Evolutionary conservation across 2,113 vertebrate genomes (phyloP).

Genomic region (Lagenorhynchus albirostris): DNA sequence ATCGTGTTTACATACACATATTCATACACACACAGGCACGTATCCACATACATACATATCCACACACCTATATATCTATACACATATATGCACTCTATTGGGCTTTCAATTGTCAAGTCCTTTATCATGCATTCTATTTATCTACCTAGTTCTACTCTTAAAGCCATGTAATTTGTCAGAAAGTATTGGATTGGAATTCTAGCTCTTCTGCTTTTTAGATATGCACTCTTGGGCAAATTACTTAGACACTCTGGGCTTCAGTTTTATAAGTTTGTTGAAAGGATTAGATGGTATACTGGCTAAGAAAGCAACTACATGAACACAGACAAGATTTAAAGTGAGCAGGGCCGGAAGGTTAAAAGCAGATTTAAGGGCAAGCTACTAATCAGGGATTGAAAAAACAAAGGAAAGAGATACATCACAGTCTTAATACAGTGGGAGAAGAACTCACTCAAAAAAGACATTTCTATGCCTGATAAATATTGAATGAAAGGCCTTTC

Average conservation of each 20-base stretch:
- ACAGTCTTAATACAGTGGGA: background rate
- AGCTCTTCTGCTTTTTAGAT: background rate
- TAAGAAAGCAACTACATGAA: background rate
- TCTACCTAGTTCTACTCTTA: background rate
- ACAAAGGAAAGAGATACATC: background rate
- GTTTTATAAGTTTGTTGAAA: background rate
- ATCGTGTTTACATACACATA: background rate
- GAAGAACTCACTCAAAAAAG: background rate
- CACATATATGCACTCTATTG: background rate
- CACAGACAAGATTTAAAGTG: background rate
- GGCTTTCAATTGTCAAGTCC: background rate
- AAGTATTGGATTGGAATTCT: background rate
- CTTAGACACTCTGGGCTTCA: background rate
- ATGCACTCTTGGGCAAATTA: background rate
- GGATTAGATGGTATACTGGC: background rate
- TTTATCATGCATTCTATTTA: background rate
- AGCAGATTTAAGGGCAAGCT: background rate
- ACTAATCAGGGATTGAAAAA: background rate
- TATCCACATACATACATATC: background rate
- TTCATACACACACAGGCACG: background rate
- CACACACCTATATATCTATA: background rate
- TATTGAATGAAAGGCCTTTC: background rate
- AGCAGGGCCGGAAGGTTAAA: background rate
- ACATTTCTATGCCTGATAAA: background rate
- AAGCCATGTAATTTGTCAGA: background rate